Evolutionary conservation across 2,113 vertebrate genomes (phyloP), one percentile per base, ranked within the genome.

Genomic region (Irena cyanogastra): DNA sequence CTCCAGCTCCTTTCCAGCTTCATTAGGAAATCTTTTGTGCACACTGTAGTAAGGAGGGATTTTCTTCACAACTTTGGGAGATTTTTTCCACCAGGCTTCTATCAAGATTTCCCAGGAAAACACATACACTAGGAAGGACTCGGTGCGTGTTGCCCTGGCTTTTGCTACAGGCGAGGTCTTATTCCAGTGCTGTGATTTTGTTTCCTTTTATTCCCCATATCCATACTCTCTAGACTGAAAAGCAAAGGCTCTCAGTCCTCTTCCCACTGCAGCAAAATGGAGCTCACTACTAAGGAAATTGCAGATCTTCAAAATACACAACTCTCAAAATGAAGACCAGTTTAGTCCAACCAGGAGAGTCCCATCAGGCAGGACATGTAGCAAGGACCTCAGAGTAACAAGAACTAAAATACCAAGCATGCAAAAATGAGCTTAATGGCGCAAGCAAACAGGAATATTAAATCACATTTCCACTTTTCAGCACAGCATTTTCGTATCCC

Each of bases 101-200:
- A 35, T 17, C 16, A 53, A 37, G 31, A 31, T 61, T 87, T 69
- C 41, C n/a, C 23, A 78, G 45, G 54, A 47, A 90, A 84, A 72
- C 0, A 1, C 6, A 37, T 3, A 31, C 10, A 33, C 27, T 39
- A 65, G 24, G 33, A 81, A 69, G 16, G n/a, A 65, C 10, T 78
- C 2, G 0, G 17, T 20, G 15, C 19, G 23, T 10, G 13, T 26
- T 3, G 0, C 52, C 63, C 41, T 59, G 42, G 15, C 21, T 59
- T 13, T 37, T 66, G 19, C 10, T 89, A 39, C 7, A 45, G 35
- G 16, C 71, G 20, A 70, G 15, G 17, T 19, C 49, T 68, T 59
- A 50, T 8, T 72, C 35, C 13, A 54, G 41, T 19, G 21, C 14
- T 86, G 44, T 33, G 42, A 54, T 39, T 91, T 87, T 3, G 1